phyloP scores from a whole-genome alignment of 2,797 vertebrate species.

The Diceros bicornis region DNA sequence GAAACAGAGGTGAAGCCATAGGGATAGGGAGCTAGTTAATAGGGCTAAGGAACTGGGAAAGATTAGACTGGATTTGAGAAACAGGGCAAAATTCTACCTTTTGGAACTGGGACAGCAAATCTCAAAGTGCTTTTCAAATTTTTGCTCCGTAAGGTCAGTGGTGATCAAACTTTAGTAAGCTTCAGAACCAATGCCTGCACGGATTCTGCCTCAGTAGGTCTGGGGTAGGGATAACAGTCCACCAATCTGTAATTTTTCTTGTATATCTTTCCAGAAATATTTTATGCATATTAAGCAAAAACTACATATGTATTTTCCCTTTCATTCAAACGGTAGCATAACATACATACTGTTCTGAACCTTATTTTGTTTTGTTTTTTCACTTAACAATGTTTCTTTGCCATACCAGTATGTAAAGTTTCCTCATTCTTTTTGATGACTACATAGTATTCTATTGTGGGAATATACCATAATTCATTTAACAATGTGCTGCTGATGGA shows the following conservation, averaged over 20 bases:
- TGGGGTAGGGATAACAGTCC: neutral
- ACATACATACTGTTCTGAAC: neutral
- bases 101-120: neutral
- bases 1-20: neutral
- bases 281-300: conserved; percentile 24
- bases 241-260: neutral
- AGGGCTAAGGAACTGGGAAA: neutral
- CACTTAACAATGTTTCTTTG: conserved; percentile 33
- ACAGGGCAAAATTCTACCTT: neutral
- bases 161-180: neutral
- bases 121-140: neutral
- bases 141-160: neutral
- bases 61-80: neutral
- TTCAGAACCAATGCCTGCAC: neutral
- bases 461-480: neutral
- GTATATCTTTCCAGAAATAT: conserved; percentile 23
- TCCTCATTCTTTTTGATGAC: neutral
- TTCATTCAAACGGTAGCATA: neutral
- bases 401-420: neutral
- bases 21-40: neutral
- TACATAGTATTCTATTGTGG: neutral
- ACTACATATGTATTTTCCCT: neutral
- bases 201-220: neutral
- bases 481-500: neutral
- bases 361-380: neutral